These are phyloP conservation scores for Cairina moschata DNA, from an alignment of 2,113 vertebrate species.

Conservation along the genomic window DNA sequence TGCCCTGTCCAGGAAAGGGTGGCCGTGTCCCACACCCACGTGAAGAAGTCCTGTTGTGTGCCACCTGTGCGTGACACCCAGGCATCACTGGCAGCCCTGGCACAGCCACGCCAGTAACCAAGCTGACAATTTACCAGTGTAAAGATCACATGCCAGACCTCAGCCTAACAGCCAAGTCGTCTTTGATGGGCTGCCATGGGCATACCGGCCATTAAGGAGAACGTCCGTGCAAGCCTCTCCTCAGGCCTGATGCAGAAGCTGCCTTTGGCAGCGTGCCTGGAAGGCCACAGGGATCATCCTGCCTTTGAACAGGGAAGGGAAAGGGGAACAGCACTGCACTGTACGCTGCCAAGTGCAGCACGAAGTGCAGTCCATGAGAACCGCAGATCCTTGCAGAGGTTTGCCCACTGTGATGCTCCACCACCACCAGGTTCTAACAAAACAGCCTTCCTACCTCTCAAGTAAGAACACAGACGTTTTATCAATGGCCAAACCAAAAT, in stretches of 20 bases:
- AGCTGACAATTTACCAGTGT: accelerated
- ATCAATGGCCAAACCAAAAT: background rate
- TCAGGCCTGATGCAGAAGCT: background rate
- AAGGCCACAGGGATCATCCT: background rate
- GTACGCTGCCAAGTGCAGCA: background rate
- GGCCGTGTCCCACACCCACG: background rate
- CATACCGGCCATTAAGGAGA: background rate
- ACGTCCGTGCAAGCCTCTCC: background rate
- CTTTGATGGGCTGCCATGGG: background rate
- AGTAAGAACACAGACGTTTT: background rate
- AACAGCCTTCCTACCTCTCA: background rate
- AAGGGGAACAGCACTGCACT: background rate
- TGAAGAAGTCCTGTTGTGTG: background rate
- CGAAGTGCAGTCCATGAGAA: background rate
- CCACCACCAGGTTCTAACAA: background rate
- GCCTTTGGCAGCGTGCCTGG: background rate
- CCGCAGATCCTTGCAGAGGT: background rate
- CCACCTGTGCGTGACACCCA: background rate
- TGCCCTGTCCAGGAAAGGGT: background rate
- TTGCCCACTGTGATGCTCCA: background rate
- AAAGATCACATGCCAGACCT: background rate
- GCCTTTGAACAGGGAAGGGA: background rate
- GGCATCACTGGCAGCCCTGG: background rate
- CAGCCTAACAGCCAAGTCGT: background rate
- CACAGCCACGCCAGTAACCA: background rate